phyloP scores from a whole-genome alignment of 1,140 invertebrate genomes.

The Drosophila santomea region DNA sequence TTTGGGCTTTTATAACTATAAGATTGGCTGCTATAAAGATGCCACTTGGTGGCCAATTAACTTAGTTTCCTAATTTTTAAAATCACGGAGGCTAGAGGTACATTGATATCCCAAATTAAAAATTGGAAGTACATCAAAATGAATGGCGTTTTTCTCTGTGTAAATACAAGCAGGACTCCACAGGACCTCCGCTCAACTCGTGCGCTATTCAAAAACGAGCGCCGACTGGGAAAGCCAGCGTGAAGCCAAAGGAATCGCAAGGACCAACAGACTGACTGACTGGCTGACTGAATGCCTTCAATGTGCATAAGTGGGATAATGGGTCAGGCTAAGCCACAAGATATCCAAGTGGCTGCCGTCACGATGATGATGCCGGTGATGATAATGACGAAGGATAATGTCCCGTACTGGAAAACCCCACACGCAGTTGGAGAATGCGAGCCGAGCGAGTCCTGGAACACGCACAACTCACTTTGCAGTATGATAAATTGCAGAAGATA shows the following conservation, averaged over 20 bases:
- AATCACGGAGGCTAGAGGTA: too few species aligned
- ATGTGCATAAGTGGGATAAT: constrained; percentile 82
- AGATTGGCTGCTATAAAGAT: background rate
- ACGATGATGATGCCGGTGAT: constrained; percentile 45
- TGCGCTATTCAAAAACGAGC: constrained; percentile 54
- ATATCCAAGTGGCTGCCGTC: constrained; percentile 66
- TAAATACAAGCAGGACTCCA: constrained; percentile 31
- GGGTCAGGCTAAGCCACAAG: constrained; percentile 81
- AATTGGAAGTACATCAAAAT: too few species aligned
- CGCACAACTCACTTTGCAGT: constrained; percentile 65
- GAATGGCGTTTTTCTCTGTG: background rate
- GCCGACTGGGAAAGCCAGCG: constrained; percentile 31
- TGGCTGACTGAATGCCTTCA: constrained; percentile 77
- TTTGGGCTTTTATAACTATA: background rate
- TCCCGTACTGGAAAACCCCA: constrained; percentile 45
- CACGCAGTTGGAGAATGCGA: constrained; percentile 12
- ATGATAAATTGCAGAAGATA: constrained; percentile 81
- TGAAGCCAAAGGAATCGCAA: constrained; percentile 39
- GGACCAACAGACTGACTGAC: constrained; percentile 22
- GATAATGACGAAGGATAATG: constrained; percentile 43
- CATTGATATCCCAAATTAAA: too few species aligned
- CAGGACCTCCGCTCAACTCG: constrained; percentile 47
- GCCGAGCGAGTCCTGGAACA: constrained; percentile 13
- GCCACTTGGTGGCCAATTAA: too few species aligned
- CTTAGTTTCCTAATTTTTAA: too few species aligned